A percentile compares a stretch with the other conserved stretches of the same genome.
phyloP scores from a whole-genome alignment of 2,888 invertebrate genomes.

The Heliconius cydno region DNA sequence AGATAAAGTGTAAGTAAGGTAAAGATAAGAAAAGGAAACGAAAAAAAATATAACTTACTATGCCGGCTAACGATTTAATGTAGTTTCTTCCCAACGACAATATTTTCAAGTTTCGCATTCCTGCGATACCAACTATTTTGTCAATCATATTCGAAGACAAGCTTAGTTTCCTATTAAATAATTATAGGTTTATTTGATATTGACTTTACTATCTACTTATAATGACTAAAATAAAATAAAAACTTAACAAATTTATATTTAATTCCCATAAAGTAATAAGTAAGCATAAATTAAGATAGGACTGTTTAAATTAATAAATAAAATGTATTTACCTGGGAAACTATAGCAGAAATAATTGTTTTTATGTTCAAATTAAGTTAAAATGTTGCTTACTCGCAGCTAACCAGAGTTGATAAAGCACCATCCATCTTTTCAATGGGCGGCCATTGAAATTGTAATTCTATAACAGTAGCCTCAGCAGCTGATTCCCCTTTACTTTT shows the following conservation, averaged over 20 bases:
- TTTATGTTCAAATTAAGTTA: no score
- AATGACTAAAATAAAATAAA: neutral
- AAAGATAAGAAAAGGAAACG: neutral
- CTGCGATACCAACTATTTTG: slow-evolving; percentile 93
- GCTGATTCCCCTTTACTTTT: slow-evolving; percentile 86
- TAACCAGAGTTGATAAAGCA: slow-evolving; percentile 88
- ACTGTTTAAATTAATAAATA: neutral
- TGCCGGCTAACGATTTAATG: slow-evolving; percentile 93
- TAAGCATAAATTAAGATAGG: neutral
- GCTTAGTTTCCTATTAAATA: slow-evolving; percentile 88
- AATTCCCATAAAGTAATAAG: neutral
- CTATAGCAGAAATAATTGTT: neutral
- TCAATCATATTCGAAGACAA: slow-evolving; percentile 97
- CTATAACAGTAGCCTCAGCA: slow-evolving; percentile 88
- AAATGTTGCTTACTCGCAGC: slow-evolving; percentile 86
- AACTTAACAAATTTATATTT: neutral
- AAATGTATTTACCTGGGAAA: neutral
- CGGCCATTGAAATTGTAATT: slow-evolving; percentile 94
- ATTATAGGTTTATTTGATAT: neutral
- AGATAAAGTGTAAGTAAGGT: neutral
- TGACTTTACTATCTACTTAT: no score
- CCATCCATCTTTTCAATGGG: slow-evolving; percentile 98
- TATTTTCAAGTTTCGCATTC: slow-evolving; percentile 91
- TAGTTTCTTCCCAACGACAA: slow-evolving; percentile 94
- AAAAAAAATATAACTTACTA: slow-evolving; percentile 76